Evolutionary conservation across 2,797 vertebrate genomes (phyloP).

Genomic region (Karalla daura): DNA sequence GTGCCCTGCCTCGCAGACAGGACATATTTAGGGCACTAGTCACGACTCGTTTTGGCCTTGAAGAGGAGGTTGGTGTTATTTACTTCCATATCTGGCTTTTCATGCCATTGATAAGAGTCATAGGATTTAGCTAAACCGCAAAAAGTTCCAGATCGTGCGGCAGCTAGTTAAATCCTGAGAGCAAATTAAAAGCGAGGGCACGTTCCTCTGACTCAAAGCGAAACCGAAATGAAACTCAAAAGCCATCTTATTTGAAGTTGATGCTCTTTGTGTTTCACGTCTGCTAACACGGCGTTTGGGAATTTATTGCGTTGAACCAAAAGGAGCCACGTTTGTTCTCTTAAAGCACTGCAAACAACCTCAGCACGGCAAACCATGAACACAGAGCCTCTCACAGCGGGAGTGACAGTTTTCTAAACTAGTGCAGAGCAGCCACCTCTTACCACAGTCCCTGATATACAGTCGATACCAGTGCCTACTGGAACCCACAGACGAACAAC

Average conservation of each 20-base stretch:
- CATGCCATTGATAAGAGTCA: constrained; percentile 74
- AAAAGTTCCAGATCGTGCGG: constrained; percentile 16
- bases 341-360: constrained; percentile 23
- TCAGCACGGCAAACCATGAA: neutral
- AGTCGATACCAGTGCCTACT: constrained; percentile 13
- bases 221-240: constrained; percentile 42
- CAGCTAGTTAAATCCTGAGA: constrained; percentile 27
- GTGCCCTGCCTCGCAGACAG: constrained; percentile 70
- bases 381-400: neutral
- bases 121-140: constrained; percentile 59
- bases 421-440: constrained; percentile 25
- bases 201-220: constrained; percentile 30
- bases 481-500: constrained; percentile 49
- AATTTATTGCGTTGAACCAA: neutral
- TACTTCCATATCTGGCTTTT: constrained; percentile 58
- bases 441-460: constrained; percentile 10
- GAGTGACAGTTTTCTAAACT: constrained; percentile 8
- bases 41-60: constrained; percentile 63
- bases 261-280: constrained; percentile 1
- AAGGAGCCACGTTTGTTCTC: constrained; percentile 15
- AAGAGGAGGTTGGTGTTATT: constrained; percentile 58
- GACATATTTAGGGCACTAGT: constrained; percentile 78
- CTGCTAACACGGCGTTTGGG: neutral
- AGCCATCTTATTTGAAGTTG: neutral
- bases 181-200: constrained; percentile 44